phyloP scores from a whole-genome alignment of 1,140 invertebrate species.

The Micrasema longulum region DNA sequence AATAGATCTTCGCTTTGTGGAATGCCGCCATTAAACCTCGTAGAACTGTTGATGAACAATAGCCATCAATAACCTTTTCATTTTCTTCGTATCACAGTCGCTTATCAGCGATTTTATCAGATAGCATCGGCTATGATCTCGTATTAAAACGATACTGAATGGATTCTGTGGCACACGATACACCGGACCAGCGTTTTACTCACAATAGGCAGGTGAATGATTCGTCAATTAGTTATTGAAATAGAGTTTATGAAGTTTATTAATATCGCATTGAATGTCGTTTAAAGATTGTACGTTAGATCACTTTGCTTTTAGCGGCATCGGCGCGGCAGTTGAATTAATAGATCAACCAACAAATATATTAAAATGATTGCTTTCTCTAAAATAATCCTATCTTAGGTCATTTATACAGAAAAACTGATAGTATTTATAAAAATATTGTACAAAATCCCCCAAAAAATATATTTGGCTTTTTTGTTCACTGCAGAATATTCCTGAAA shows the following conservation, averaged over 20 bases:
- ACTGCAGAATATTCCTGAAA: too few species aligned
- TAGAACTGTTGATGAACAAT: slow-evolving; percentile 44
- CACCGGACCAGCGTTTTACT: slow-evolving; percentile 1
- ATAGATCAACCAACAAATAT: too few species aligned
- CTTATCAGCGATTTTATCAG: slow-evolving; percentile 35
- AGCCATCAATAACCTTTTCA: slow-evolving; percentile 49
- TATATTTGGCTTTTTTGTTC: too few species aligned
- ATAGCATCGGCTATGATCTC: slow-evolving; percentile 34
- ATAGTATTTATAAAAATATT: too few species aligned
- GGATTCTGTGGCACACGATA: slow-evolving; percentile 4
- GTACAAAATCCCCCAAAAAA: too few species aligned
- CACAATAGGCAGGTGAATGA: neutral
- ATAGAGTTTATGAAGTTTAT: neutral
- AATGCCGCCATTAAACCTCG: slow-evolving; percentile 27
- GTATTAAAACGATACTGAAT: slow-evolving; percentile 28
- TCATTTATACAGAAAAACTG: too few species aligned
- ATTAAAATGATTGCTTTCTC: too few species aligned
- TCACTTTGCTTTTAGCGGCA: too few species aligned
- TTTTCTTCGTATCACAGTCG: slow-evolving; percentile 40
- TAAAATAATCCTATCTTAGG: too few species aligned
- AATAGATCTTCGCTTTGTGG: slow-evolving; percentile 43
- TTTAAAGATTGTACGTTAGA: too few species aligned
- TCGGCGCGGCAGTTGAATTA: too few species aligned
- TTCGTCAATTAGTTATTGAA: slow-evolving; percentile 1
- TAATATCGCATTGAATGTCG: too few species aligned